phyloP scores from a whole-genome alignment of 1,140 invertebrate species.

The Dendrolimus punctatus region DNA sequence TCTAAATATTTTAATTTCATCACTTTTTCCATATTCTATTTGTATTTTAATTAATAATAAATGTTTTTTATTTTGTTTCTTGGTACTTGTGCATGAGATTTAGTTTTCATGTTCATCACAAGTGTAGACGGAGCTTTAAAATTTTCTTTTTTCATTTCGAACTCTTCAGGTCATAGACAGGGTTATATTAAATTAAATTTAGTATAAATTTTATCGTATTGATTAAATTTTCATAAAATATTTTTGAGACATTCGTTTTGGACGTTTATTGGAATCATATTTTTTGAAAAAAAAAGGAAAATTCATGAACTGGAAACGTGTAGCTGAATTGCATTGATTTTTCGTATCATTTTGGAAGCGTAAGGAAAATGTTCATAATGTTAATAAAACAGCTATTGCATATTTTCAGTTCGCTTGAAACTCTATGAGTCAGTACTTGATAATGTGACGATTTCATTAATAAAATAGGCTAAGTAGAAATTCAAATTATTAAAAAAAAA shows the following conservation, averaged over 20 bases:
- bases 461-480: slow-evolving; percentile 70
- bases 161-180: slow-evolving; percentile 71
- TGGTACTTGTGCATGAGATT: no score
- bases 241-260: slow-evolving; percentile 71
- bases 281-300: slow-evolving; percentile 42
- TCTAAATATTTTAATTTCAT: no score
- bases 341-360: no score
- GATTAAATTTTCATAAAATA: slow-evolving; percentile 71
- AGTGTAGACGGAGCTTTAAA: no score
- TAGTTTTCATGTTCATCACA: no score
- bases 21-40: no score
- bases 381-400: no score
- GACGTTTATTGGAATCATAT: slow-evolving; percentile 69
- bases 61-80: no score
- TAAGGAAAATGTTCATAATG: no score
- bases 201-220: slow-evolving; percentile 72
- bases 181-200: slow-evolving; percentile 52
- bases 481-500: slow-evolving; percentile 70
- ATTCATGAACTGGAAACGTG: slow-evolving; percentile 47
- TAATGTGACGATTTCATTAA: slow-evolving; percentile 43
- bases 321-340: no score
- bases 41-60: no score
- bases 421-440: slow-evolving; percentile 31
- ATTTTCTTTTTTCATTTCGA: slow-evolving; percentile 44
- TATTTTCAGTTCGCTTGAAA: slow-evolving; percentile 7